Base-by-base conservation (phyloP, 2,888 invertebrate genomes). In the Drosophila kuntzei region DNA sequence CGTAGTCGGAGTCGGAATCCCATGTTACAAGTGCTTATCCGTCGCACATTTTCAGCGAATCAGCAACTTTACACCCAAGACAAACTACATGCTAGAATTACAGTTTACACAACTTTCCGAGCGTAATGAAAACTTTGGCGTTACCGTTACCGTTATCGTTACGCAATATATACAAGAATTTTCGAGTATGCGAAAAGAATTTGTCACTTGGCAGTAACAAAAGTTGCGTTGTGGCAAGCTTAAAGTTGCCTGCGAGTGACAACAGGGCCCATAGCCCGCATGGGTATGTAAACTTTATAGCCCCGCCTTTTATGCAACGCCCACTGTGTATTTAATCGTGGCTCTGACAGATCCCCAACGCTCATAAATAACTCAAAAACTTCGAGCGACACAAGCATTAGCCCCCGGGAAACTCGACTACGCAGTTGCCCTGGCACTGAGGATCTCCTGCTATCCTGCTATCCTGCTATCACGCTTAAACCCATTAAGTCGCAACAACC, bases 301-400 rank as follows among this genome's bases (percentile, higher is more conserved):
- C 55, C 6, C 39, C 34, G 18, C 37, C 22, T 7, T 16, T n/a
- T 4, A 29, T 14, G 3, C 36, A 11, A 12, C 61, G 49, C 53
- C 61, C 69, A 54, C 47, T 54, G 81, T 54, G 60, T 77, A 65
- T 73, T 84, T 77, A 77, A 77, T 67, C 57, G 66, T 63, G 53
- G 58, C 49, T 37, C 41, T 65, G 80, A 54, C 60, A 76, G 71
- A 57, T 76, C 54, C 87, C 55, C 71, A 50, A 34, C 22, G 60
- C 65, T 51, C 68, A 81, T 87, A 87, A 89, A 83, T 87, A 83
- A 84, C 63, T 41, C 44, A 57, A 18, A 58, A 80, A 58, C 62
- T 80, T 62, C 27, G 41, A 66, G 65, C 46, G 22, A 47, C 39
- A 43, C 43, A 67, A 57, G n/a, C 58, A 68, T 37, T 22, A 16